These are phyloP conservation scores for Bolborhynchus lineola DNA, from an alignment of 2,113 vertebrate species.

Conservation along the genomic window DNA sequence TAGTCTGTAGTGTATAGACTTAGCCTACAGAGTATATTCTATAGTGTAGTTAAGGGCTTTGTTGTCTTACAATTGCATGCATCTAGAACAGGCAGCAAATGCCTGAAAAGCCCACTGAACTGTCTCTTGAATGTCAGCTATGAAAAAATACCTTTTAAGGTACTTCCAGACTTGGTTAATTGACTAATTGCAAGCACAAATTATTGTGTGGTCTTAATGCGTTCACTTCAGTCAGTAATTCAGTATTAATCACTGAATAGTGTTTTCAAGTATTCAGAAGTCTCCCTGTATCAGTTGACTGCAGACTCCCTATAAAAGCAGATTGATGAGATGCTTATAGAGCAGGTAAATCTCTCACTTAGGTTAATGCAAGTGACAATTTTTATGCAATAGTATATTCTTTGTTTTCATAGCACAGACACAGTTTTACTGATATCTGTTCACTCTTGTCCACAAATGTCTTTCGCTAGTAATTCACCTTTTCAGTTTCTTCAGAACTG, in stretches of 20 bases:
- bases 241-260: background rate
- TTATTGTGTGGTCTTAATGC: background rate
- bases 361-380: background rate
- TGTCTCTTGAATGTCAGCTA: background rate
- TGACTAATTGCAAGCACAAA: background rate
- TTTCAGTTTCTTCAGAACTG: background rate
- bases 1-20: background rate
- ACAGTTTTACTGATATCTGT: background rate
- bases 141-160: background rate
- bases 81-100: background rate
- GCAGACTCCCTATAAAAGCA: background rate
- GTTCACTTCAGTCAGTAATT: slow-evolving; percentile 16
- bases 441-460: background rate
- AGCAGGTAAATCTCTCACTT: background rate
- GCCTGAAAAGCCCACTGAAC: background rate
- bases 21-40: background rate
- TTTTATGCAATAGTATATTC: background rate
- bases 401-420: background rate
- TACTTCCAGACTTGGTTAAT: slow-evolving; percentile 7
- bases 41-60: background rate
- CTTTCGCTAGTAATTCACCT: background rate
- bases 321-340: background rate
- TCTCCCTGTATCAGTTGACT: background rate
- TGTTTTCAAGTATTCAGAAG: background rate
- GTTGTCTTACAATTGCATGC: background rate